These are phyloP conservation scores for Colletes gigas DNA, from an alignment of 1,140 invertebrate species.

Conservation along the genomic window DNA sequence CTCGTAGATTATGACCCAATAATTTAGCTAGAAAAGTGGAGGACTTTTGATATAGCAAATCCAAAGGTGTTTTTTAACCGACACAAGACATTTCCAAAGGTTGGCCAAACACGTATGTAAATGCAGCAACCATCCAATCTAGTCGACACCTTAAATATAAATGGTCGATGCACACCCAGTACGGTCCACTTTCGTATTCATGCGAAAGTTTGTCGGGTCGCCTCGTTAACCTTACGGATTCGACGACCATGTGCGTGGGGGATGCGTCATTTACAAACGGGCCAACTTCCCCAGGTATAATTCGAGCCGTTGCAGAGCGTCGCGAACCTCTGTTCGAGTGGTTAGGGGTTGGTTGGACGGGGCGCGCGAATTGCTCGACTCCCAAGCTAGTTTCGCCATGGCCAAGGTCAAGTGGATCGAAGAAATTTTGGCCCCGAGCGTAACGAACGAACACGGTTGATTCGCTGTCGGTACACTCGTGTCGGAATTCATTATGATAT, in stretches of 20 bases:
- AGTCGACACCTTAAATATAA: constrained; percentile 78
- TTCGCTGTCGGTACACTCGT: too few relatives aligned
- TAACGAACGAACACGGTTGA: not conserved
- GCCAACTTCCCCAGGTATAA: constrained; percentile 53
- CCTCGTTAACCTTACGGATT: constrained; percentile 75
- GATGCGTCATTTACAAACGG: constrained; percentile 32
- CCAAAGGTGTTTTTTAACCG: not conserved
- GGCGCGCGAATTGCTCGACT: constrained; percentile 19
- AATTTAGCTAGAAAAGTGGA: too few relatives aligned
- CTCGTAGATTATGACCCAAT: too few relatives aligned
- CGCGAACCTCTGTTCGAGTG: constrained; percentile 48
- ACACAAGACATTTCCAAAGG: constrained; percentile 34
- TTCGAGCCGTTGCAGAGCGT: constrained; percentile 51
- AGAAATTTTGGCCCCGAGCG: constrained; percentile 16
- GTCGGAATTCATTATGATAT: not conserved
- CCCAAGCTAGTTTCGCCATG: not conserved
- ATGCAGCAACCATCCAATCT: constrained; percentile 77
- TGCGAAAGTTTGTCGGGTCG: constrained; percentile 76
- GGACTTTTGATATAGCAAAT: not conserved
- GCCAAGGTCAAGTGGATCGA: constrained; percentile 40
- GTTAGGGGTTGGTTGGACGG: constrained; percentile 10
- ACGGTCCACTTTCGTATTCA: constrained; percentile 77
- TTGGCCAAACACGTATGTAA: constrained; percentile 66
- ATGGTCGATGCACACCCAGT: constrained; percentile 71
- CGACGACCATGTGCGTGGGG: constrained; percentile 6